phyloP scores from a whole-genome alignment of 2,888 invertebrate species.

The Pachycephus smyrnensis region DNA sequence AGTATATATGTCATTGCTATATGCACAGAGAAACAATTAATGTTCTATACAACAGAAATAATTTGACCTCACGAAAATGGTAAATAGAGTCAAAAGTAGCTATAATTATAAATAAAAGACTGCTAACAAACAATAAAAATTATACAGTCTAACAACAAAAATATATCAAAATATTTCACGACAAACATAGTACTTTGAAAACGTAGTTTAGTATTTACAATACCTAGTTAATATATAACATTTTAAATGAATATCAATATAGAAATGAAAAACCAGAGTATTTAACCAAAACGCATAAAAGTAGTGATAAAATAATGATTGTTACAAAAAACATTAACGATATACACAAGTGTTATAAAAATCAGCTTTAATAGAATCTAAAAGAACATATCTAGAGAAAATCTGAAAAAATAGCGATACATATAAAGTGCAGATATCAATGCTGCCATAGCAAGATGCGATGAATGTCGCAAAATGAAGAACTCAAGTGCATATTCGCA shows the following conservation, averaged over 20 bases:
- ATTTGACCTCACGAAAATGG: neutral
- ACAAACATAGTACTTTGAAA: neutral
- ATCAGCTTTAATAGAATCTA: neutral
- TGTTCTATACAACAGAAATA: neutral
- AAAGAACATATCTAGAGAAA: neutral
- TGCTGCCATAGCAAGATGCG: neutral
- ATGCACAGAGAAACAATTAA: conserved; percentile 8
- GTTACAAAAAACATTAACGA: neutral
- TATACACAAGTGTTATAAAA: neutral
- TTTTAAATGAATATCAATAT: neutral
- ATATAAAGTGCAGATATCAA: neutral
- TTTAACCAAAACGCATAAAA: neutral
- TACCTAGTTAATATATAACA: neutral
- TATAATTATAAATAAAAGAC: neutral
- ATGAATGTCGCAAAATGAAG: neutral
- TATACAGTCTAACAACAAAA: neutral
- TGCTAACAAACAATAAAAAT: neutral
- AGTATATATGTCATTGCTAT: conserved; percentile 6
- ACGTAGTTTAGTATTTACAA: too few species aligned
- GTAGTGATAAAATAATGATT: neutral
- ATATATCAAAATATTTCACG: neutral
- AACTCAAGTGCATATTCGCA: neutral
- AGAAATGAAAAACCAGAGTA: neutral
- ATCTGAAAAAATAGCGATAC: neutral
- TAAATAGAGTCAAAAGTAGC: neutral